Conservation (phyloP, 2,113 vertebrate species). For the Leptobrachium ailaonicum region DNA sequence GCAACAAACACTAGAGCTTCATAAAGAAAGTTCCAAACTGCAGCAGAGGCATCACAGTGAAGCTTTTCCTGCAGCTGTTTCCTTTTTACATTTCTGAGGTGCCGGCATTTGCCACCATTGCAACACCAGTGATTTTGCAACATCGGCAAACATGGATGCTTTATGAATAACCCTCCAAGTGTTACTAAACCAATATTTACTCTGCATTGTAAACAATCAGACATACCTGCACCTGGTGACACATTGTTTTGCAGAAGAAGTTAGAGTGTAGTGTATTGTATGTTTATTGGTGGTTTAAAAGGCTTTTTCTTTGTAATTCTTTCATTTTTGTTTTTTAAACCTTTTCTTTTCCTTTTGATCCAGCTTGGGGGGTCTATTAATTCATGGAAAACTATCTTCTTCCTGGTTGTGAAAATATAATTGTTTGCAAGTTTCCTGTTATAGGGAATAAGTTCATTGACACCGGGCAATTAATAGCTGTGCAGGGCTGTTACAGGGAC, state of each 20-base stretch:
- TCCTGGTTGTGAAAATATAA: constrained; percentile 47
- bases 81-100: too few species aligned
- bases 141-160: too few species aligned
- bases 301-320: background rate
- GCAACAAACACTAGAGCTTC: too few species aligned
- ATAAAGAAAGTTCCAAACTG: too few species aligned
- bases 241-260: background rate
- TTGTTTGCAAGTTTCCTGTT: constrained; percentile 47
- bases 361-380: constrained; percentile 35
- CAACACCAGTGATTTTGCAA: too few species aligned
- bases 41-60: too few species aligned
- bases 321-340: background rate
- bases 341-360: constrained; percentile 32
- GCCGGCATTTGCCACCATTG: too few species aligned
- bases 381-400: constrained; percentile 22
- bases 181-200: constrained; percentile 17
- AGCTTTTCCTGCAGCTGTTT: too few species aligned
- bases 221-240: constrained; percentile 43
- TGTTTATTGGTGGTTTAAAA: constrained; percentile 18
- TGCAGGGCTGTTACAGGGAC: constrained; percentile 38
- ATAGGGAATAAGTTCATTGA: constrained; percentile 38
- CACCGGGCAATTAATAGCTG: constrained; percentile 43
- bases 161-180: background rate
- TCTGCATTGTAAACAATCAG: constrained; percentile 5
- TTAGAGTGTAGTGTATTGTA: constrained; percentile 23